phyloP scores from a whole-genome alignment of 2,113 vertebrate genomes.

The Deroptyus accipitrinus region DNA sequence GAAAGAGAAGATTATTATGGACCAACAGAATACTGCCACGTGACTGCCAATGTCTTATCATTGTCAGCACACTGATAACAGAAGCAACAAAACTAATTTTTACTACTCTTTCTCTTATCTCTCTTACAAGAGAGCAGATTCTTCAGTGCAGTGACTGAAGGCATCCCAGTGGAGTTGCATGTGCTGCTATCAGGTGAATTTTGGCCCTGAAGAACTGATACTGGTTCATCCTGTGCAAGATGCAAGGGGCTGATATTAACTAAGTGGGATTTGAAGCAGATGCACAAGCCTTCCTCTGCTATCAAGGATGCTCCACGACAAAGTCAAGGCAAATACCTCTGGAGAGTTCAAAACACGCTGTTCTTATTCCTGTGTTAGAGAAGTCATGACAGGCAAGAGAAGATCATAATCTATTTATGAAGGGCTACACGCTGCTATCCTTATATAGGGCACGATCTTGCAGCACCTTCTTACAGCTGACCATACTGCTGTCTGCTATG shows the following conservation, averaged over 20 bases:
- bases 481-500: not conserved
- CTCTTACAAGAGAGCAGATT: conserved; percentile 3
- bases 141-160: not conserved
- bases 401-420: not conserved
- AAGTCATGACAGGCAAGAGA: not conserved
- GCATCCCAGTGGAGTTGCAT: not conserved
- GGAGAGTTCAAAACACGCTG: not conserved
- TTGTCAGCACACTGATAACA: not conserved
- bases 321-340: conserved; percentile 14
- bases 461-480: not conserved
- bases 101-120: conserved; percentile 21
- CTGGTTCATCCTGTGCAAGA: not conserved
- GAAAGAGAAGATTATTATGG: not conserved
- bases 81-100: not conserved
- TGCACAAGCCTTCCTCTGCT: not conserved
- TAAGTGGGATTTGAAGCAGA: not conserved
- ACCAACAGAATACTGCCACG: not conserved
- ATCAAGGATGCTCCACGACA: not conserved
- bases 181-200: not conserved
- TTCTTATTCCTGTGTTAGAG: not conserved
- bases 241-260: not conserved
- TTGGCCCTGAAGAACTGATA: conserved; percentile 11
- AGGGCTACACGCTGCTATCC: not conserved
- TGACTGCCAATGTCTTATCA: not conserved
- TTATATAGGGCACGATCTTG: not conserved